A percentile compares a stretch with the other conserved stretches of the same genome.
Conservation (phyloP, 2,797 vertebrate genomes). For the Zonotrichia albicollis region DNA sequence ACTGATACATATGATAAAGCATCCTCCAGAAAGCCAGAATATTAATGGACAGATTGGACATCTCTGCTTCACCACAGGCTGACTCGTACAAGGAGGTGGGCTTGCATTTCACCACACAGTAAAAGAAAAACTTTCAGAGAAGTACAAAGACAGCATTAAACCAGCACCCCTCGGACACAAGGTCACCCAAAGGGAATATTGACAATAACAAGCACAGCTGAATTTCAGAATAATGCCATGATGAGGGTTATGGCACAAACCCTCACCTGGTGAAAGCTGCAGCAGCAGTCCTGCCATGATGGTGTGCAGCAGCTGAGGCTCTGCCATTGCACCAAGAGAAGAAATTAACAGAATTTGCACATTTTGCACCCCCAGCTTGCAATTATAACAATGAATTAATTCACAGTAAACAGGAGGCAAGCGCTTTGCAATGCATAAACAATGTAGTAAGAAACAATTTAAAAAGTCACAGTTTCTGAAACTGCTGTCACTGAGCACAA, state of each 20-base stretch:
- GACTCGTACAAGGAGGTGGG: neutral
- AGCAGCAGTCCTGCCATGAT: accelerated
- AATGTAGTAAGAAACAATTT: constrained; percentile 64
- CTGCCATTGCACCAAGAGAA: neutral
- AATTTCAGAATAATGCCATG: neutral
- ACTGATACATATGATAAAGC: neutral
- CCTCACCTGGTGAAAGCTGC: neutral
- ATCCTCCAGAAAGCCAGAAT: neutral
- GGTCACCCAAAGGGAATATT: neutral
- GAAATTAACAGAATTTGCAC: neutral
- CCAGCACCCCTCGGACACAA: neutral
- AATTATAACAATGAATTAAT: constrained; percentile 69
- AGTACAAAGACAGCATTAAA: neutral
- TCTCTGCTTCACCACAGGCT: neutral
- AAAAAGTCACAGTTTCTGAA: constrained; percentile 67
- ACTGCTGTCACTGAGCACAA: constrained; percentile 44
- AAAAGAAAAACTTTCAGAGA: neutral
- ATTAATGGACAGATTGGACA: neutral
- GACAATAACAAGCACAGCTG: accelerated
- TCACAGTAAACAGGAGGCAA: constrained; percentile 67
- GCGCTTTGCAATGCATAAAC: constrained; percentile 65
- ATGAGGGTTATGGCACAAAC: neutral
- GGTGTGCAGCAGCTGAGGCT: neutral
- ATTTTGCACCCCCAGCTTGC: constrained; percentile 28
- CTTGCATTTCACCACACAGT: neutral